These are phyloP conservation scores for Hoplodrina blanda DNA, from an alignment of 2,888 invertebrate genomes.

Conservation along the genomic window DNA sequence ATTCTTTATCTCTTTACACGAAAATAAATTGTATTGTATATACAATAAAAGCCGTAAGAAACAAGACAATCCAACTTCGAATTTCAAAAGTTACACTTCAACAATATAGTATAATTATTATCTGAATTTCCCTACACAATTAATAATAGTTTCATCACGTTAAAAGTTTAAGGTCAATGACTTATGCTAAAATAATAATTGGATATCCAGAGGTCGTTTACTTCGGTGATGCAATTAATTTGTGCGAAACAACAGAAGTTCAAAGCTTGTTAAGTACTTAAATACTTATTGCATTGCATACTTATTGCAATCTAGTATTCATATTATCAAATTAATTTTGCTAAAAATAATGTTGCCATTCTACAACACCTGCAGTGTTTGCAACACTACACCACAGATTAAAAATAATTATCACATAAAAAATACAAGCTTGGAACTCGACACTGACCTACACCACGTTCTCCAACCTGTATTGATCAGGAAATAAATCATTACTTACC, in stretches of 20 bases:
- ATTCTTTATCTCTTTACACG: slow-evolving; percentile 3
- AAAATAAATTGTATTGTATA: slow-evolving; percentile 2
- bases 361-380: background rate
- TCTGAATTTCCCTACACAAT: slow-evolving; percentile 23
- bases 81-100: slow-evolving; percentile 16
- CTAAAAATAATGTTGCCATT: background rate
- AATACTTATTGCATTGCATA: background rate
- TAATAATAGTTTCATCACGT: slow-evolving; percentile 40
- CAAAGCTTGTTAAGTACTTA: background rate
- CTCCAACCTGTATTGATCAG: slow-evolving; percentile 7
- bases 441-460: slow-evolving; percentile 28
- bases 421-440: slow-evolving; percentile 15
- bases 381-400: background rate
- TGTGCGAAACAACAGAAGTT: slow-evolving; percentile 22
- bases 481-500: slow-evolving; percentile 27
- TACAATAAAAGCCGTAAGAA: slow-evolving; percentile 2
- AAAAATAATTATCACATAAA: background rate
- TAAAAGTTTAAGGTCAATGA: slow-evolving; percentile 50
- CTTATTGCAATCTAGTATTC: background rate
- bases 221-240: slow-evolving; percentile 41
- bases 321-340: background rate
- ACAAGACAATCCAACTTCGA: background rate
- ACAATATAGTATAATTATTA: slow-evolving; percentile 1
- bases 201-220: slow-evolving; percentile 36
- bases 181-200: slow-evolving; percentile 53